Evolutionary conservation across 2,113 vertebrate species (phyloP), one percentile per base, ranked within the genome.

Genomic region (Regulus satrapa): DNA sequence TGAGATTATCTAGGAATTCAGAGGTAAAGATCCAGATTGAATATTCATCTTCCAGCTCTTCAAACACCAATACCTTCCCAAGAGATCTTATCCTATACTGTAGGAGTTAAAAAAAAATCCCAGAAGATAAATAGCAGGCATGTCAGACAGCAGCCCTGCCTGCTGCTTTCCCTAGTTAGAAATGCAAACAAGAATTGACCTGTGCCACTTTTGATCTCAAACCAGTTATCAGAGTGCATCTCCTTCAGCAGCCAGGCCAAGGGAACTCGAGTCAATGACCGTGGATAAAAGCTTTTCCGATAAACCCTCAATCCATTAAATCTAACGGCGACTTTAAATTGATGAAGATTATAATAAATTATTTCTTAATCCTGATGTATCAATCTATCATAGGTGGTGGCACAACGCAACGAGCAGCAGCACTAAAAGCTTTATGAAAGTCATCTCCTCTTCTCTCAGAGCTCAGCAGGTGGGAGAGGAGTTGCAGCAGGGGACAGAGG

Each of bases 261-360:
- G 72, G 41, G n/a, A 94, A 94, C 85, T 87, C 34, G 41, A 96
- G 94, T 96, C 95, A 97, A 95, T 93, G 94, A 66, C 88, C 63
- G n/a, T 91, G 63, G 96, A 97, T 98, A 98, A 98, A 98, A 98
- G 98, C 98, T 97, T 98, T 98, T 98, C 97, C 98, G 97, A 98
- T 98, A 98, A 98, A 97, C 94, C 38, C 83, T 59, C 82, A 85
- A 98, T 98, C 97, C 97, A 98, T 98, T 98, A 98, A 97, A 97
- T 95, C 94, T 97, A 96, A 96, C 93, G 97, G 89, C 59, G 83
- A 88, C 96, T 97, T 98, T 95, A 97, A 97, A 97, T 94, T 97
- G 97, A 98, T 97, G 97, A 96, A 79, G 85, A 87, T 89, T 62
- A 86, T 97, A 97, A 97, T 97, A 97, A 98, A 96, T 96, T 96